Conservation (phyloP, 2,113 vertebrate species). For the Stegastes partitus region DNA sequence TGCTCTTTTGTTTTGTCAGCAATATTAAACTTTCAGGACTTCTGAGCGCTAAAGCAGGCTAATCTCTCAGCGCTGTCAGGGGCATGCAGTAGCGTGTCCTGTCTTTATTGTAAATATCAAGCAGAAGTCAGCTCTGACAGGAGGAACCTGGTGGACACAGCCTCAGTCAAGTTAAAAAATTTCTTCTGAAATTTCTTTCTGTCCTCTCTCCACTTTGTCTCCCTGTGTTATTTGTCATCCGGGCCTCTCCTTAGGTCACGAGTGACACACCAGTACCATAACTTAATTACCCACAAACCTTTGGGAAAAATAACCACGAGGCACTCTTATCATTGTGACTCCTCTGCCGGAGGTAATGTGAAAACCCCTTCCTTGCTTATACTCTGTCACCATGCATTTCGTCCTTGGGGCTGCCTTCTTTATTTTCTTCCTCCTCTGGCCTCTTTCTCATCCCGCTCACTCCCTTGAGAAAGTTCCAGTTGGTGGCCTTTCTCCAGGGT, state of each 20-base stretch:
- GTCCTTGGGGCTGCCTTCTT: slow-evolving; percentile 38
- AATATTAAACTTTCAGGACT: slow-evolving; percentile 46
- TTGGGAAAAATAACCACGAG: slow-evolving; percentile 50
- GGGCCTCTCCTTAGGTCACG: slow-evolving; percentile 42
- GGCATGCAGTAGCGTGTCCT: slow-evolving; percentile 10
- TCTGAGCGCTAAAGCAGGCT: slow-evolving; percentile 19
- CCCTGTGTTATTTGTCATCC: slow-evolving; percentile 27
- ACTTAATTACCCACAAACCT: slow-evolving; percentile 62
- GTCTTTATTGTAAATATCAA: slow-evolving; percentile 32
- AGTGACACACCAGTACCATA: slow-evolving; percentile 47
- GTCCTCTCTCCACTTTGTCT: slow-evolving; percentile 33
- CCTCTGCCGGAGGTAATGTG: slow-evolving; percentile 46
- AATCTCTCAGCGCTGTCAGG: slow-evolving; percentile 21
- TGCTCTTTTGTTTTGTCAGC: slow-evolving; percentile 17
- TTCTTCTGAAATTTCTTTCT: neutral
- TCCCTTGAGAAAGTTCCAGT: slow-evolving; percentile 65
- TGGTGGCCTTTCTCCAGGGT: slow-evolving; percentile 74
- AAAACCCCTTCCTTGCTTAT: slow-evolving; percentile 48
- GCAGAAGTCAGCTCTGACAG: slow-evolving; percentile 16
- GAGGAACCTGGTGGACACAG: slow-evolving; percentile 20
- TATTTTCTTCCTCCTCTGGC: slow-evolving; percentile 53
- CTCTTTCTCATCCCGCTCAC: slow-evolving; percentile 43
- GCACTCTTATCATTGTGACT: slow-evolving; percentile 55
- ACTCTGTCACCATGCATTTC: slow-evolving; percentile 60
- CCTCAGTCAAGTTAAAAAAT: slow-evolving; percentile 10